These are phyloP conservation scores for Aratinga solstitialis DNA, from an alignment of 2,797 vertebrate species.

Conservation along the genomic window DNA sequence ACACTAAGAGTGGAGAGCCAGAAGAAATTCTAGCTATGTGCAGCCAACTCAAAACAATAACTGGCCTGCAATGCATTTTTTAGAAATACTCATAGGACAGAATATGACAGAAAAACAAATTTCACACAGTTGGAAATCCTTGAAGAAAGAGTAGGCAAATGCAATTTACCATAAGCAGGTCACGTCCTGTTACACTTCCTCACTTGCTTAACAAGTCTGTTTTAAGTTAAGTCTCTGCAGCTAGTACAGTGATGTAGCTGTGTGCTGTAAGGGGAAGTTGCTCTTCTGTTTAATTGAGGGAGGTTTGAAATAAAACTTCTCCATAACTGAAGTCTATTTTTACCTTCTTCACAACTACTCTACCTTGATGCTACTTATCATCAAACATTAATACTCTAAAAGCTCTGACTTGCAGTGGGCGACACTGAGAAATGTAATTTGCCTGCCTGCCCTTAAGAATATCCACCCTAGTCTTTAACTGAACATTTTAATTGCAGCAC, in stretches of 20 bases:
- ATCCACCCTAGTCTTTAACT: constrained; percentile 33
- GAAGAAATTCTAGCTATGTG: not conserved
- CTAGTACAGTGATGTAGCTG: not conserved
- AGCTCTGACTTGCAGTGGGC: constrained; percentile 46
- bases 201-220: not conserved
- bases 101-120: not conserved
- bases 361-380: constrained; percentile 63
- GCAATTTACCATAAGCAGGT: not conserved
- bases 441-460: constrained; percentile 44
- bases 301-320: constrained; percentile 32
- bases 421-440: constrained; percentile 34
- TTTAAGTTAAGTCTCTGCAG: constrained; percentile 4
- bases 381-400: constrained; percentile 73
- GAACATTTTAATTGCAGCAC: constrained; percentile 16
- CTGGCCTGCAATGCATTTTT: not conserved
- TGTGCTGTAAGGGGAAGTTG: not conserved
- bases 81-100: not conserved
- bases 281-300: constrained; percentile 16
- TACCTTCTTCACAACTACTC: constrained; percentile 40
- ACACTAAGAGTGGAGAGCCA: not conserved
- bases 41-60: not conserved
- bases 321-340: constrained; percentile 55
- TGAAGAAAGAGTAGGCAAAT: not conserved
- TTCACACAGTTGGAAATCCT: not conserved
- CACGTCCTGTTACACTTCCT: not conserved